These are phyloP conservation scores for Setophaga kirtlandii DNA, from an alignment of 2,113 vertebrate genomes.

Conservation along the genomic window DNA sequence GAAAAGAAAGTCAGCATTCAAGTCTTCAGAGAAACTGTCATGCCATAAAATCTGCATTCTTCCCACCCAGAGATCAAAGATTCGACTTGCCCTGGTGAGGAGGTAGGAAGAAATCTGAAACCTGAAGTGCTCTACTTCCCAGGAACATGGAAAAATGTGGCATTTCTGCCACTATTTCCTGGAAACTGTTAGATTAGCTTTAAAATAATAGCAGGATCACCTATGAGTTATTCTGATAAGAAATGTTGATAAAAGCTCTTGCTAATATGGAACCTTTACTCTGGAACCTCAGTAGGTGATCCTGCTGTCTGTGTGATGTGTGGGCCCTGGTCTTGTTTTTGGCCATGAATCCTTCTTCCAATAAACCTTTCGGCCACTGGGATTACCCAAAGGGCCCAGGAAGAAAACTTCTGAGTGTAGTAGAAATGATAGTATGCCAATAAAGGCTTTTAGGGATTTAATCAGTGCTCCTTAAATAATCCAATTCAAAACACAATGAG, in stretches of 20 bases:
- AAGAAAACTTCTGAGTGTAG: background rate
- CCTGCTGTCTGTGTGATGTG: background rate
- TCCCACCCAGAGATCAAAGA: background rate
- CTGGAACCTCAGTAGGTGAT: background rate
- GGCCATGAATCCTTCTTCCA: background rate
- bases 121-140: background rate
- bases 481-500: background rate
- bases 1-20: slow-evolving; percentile 16
- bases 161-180: background rate
- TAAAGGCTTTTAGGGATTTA: background rate
- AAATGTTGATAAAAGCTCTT: background rate
- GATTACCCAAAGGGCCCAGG: background rate
- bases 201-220: background rate
- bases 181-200: background rate
- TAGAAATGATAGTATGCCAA: background rate
- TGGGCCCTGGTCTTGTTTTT: background rate
- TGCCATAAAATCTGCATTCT: background rate
- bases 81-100: background rate
- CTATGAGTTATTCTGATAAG: background rate
- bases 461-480: background rate
- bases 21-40: background rate
- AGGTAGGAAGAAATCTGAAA: background rate
- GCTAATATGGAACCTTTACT: background rate
- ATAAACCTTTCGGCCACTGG: background rate
- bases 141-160: background rate